Evolutionary conservation across 2,797 vertebrate species (phyloP).

Genomic region (Premnoplex brunnescens): DNA sequence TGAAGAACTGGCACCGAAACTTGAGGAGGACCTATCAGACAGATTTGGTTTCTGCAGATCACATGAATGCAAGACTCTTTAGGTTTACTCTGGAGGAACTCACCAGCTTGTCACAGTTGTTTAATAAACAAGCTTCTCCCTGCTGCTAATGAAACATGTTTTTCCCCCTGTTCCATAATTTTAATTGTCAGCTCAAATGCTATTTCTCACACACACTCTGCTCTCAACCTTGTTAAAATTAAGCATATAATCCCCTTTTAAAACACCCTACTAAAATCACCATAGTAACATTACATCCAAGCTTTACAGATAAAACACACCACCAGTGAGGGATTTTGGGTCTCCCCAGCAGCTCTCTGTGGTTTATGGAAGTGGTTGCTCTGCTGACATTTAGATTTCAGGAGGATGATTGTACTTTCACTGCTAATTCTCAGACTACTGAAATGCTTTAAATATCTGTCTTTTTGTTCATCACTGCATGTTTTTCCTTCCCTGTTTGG

Average conservation of each 20-base stretch:
- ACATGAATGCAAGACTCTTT: not conserved
- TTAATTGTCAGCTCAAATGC: constrained; percentile 71
- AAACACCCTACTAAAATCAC: constrained; percentile 75
- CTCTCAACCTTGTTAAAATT: constrained; percentile 79
- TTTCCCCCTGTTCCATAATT: constrained; percentile 13
- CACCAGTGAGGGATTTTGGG: constrained; percentile 59
- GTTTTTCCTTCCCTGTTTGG: constrained; percentile 16
- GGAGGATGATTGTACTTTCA: constrained; percentile 50
- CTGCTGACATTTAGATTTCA: constrained; percentile 44
- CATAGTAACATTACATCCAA: constrained; percentile 76
- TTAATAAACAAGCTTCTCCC: constrained; percentile 48
- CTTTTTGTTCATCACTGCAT: constrained; percentile 24
- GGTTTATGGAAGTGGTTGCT: constrained; percentile 67
- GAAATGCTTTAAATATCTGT: constrained; percentile 52
- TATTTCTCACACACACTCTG: constrained; percentile 69
- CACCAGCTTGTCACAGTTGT: constrained; percentile 45
- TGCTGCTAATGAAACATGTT: constrained; percentile 21
- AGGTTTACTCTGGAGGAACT: not conserved
- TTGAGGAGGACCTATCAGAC: not conserved
- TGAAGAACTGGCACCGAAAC: not conserved
- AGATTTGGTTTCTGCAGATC: not conserved
- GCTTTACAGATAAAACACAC: constrained; percentile 71
- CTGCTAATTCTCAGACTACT: constrained; percentile 47
- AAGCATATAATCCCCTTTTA: constrained; percentile 78
- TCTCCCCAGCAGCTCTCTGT: constrained; percentile 63